Base-by-base conservation (phyloP, 2,888 invertebrate genomes). In the Willowsia nigromaculata region DNA sequence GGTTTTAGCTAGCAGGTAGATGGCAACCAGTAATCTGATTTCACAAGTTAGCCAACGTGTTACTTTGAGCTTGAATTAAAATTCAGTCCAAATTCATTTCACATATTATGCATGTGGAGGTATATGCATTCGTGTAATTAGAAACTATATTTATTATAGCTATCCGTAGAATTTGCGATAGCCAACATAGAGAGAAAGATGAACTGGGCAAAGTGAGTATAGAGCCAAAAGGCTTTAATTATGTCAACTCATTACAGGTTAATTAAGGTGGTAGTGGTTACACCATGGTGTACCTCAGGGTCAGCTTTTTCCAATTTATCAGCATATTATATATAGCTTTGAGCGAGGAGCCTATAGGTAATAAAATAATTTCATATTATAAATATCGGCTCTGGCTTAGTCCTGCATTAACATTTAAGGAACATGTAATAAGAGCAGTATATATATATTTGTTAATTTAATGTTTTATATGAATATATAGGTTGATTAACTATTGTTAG, bases 201-300 rank as follows among this genome's bases (percentile, higher is more conserved):
- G 82, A 40, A 33, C 15, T 47, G 33, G 18, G 50, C 27, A 47
- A 47, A 65, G 33, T 47, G 30, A 22, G 50, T 74, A 40, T 25
- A 71, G 53, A 87, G 81, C 87, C 87, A 87, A 87, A 62, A 81
- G 90, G 76, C 78, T 86, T 90, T 86, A 86, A 86, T 90, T 90
- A 90, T 90, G 86, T 90, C 90, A 90, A 90, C 85, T 90, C 90
- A 90, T 90, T 90, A 90, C 90, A 82, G 90, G 90, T 90, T 90
- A 90, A 90, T 90, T 90, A 90, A 90, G 85, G 74, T 81, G 81
- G 81, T 81, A 68, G 87, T 87, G 87, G 81, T 81, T 87, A 59
- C 87, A 87, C 81, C 53, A 71, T 71, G 37, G 47, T 18, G 40
- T 18, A 80, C 71, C 81, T 18, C 68, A 47, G 87, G 87, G 87